Evolutionary conservation across 2,113 vertebrate species (phyloP), one percentile per base, ranked within the genome.

Genomic region (Coptodon bakossiorum): DNA sequence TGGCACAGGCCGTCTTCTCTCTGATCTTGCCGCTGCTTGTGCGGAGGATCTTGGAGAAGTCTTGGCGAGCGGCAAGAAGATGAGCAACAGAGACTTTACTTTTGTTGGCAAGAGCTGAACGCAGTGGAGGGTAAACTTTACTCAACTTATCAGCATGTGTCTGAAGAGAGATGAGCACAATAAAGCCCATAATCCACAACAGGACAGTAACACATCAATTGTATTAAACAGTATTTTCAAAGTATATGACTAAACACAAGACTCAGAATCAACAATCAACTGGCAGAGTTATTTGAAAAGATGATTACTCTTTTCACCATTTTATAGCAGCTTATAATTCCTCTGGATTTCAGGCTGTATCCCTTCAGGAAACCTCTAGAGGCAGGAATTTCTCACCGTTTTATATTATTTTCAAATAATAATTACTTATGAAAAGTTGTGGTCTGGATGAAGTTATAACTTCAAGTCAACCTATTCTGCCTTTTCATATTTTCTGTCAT

Each of bases 1-100:
- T 98, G 88, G 98, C 98, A 94, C 99, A 99, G 1, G 97, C 97
- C 9, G 98, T 98, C 95, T 98, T 99, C 92, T 99, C 98, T 83
- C 98, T 94, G 71, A 97, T 97, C 83, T 95, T 98, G 6, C 98
- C 98, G 1, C 98, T 99, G 95, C 99, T 99, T 1, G 98, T 99
- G 27, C 98, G 97, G 86, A 99, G 95, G 83, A 99, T 99, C 94
- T 98, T 99, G 53, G 99, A 99, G 89, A 99, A 96, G 89, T 99
- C 99, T 83, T 98, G 98, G 71, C 99, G 97, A 88, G 97, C 98
- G 5, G 98, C 98, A 89, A 98, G 92, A 63, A 99, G 98, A 89
- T 99, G 97, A 19, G 98, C 97, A 78, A 98, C 84, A 52, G 97
- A 98, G 84, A 98, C 95, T 85, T 92, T 93, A 90, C 97, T 97